These are phyloP conservation scores for Microtus richardsoni DNA, from an alignment of 2,113 vertebrate species.

Conservation along the genomic window DNA sequence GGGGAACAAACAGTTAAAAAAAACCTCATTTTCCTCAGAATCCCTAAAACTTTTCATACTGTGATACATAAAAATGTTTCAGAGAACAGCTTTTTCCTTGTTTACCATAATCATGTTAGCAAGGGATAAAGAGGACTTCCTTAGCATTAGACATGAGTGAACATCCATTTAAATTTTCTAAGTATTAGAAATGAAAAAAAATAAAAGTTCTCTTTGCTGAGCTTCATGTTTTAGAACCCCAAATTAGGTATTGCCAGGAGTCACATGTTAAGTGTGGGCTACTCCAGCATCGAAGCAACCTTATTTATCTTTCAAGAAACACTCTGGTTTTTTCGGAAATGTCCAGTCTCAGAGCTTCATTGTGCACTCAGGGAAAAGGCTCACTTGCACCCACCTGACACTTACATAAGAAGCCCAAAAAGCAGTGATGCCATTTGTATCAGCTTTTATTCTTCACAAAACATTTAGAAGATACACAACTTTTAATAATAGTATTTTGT, in stretches of 20 bases:
- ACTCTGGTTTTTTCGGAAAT: conserved; percentile 74
- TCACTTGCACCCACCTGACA: conserved; percentile 81
- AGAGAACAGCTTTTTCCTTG: conserved; percentile 79
- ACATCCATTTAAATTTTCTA: conserved; percentile 52
- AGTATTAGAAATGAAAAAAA: conserved; percentile 64
- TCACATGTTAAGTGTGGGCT: conserved; percentile 61
- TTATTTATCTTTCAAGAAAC: conserved; percentile 71
- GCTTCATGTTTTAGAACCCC: conserved; percentile 52
- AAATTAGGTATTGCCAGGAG: conserved; percentile 67
- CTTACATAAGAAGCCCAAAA: conserved; percentile 82
- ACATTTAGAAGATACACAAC: conserved; percentile 82
- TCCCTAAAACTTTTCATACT: conserved; percentile 55
- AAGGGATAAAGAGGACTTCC: conserved; percentile 54
- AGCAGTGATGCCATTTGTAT: conserved; percentile 80
- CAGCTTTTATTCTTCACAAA: conserved; percentile 86
- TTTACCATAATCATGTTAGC: conserved; percentile 56
- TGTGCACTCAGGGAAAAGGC: conserved; percentile 79
- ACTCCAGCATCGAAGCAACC: conserved; percentile 58
- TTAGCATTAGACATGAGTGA: conserved; percentile 54
- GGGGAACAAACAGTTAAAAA: conserved; percentile 42
- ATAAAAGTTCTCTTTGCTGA: conserved; percentile 62
- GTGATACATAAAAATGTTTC: conserved; percentile 73
- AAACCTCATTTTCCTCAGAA: neutral
- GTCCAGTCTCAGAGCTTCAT: conserved; percentile 82
- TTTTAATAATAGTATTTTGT: conserved; percentile 78